Conservation (phyloP, 1,140 invertebrate species). For the Bombus consobrinus region DNA sequence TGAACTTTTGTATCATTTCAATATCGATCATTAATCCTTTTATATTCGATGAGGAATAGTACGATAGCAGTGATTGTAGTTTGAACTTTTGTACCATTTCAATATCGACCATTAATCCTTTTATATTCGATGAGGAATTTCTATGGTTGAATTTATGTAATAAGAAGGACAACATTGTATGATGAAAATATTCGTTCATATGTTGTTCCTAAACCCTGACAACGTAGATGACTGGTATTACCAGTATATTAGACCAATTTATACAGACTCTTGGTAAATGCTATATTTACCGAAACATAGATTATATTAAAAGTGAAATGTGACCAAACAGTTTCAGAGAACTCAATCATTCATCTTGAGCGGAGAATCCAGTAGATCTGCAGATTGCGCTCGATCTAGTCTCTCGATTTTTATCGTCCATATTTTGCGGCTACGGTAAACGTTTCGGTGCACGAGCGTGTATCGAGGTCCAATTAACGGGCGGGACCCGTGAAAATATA, state of each 20-base stretch:
- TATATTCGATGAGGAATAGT: background rate
- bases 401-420: conserved; percentile 17
- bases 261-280: background rate
- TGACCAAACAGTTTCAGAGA: background rate
- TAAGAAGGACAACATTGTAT: too few relatives aligned
- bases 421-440: conserved; percentile 18
- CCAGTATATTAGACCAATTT: background rate
- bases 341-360: background rate
- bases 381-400: background rate
- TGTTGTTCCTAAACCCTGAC: too few relatives aligned
- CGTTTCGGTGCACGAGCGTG: background rate
- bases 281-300: background rate
- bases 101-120: background rate
- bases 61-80: background rate
- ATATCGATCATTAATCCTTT: background rate
- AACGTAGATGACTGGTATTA: too few relatives aligned
- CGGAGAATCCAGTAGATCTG: background rate
- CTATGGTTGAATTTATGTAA: too few relatives aligned
- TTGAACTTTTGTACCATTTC: background rate
- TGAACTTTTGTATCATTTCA: background rate
- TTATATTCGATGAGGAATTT: background rate
- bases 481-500: conserved; percentile 33
- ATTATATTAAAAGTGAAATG: background rate
- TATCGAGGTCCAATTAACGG: conserved; percentile 40
- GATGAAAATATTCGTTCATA: too few relatives aligned